A percentile compares a stretch with the other conserved stretches of the same genome.
Evolutionary conservation across 2,113 vertebrate genomes (phyloP).

Genomic region (Craseonycteris thonglongyai): DNA sequence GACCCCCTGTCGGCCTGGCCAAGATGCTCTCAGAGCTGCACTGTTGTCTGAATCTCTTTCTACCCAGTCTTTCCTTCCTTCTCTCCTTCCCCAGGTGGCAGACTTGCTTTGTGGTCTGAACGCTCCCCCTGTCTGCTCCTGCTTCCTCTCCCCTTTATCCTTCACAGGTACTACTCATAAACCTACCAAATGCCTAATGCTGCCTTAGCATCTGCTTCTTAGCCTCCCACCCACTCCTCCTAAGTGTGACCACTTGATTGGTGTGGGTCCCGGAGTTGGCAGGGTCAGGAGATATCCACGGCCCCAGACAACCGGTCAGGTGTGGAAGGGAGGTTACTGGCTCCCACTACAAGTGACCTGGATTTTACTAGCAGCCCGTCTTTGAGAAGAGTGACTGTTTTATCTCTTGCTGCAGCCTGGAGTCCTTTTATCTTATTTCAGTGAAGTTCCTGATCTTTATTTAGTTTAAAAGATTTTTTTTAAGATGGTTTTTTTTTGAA

Average conservation of each 20-base stretch:
- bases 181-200: not conserved
- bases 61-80: too few species aligned
- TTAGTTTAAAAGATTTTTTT: not conserved
- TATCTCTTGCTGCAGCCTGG: not conserved
- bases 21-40: not conserved
- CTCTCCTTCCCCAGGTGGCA: not conserved
- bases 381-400: not conserved
- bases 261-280: not conserved
- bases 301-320: not conserved
- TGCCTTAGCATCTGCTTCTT: not conserved
- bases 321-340: too few species aligned
- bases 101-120: not conserved
- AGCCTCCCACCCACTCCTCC: not conserved
- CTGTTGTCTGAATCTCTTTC: too few species aligned
- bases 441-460: not conserved
- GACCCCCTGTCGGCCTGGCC: too few species aligned
- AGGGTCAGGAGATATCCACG: not conserved
- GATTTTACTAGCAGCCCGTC: not conserved
- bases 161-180: not conserved
- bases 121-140: not conserved
- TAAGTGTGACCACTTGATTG: fast-evolving
- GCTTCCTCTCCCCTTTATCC: not conserved
- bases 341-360: fast-evolving
- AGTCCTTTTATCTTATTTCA: not conserved
- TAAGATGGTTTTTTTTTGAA: not conserved